Base-by-base conservation (phyloP, 2,888 invertebrate species). In the Heliothis peltigera region DNA sequence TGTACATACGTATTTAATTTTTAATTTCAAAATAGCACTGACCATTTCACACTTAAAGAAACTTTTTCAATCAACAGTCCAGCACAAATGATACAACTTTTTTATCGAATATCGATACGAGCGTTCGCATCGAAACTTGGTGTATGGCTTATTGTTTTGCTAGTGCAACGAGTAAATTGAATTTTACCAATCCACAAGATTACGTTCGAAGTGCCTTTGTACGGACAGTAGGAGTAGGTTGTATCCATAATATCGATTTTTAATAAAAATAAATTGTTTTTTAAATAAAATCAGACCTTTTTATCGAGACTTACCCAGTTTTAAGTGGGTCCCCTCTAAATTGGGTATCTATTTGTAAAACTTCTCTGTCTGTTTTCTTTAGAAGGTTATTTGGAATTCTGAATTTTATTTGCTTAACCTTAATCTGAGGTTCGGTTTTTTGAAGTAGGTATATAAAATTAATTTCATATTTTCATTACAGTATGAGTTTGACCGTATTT, bases 101-200 rank as follows among this genome's bases (percentile, higher is more conserved):
- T 66, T 79, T 73, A 81, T 80, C 63, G 70, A 79, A 78, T 75
- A 66, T 70, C 80, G 70, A 81, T 81, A 80, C 67, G 62, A 75
- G 70, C 64, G 61, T 70, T 79, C 80, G 74, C 58, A 74, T 75
- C 69, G 67, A 70, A 83, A 84, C 79, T 86, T 84, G 70, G 80
- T 77, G 28, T 70, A 77, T 74, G 70, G 82, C 78, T 82, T 86
- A 87, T 84, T 86, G 85, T 87, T 87, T 84, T 83, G 79, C 81
- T 80, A 82, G 70, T 82, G 83, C 84, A 81, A 59, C 69, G 80
- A 75, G 80, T 77, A 88, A 87, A 87, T 87, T 84, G 85, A 85
- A 85, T 87, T 84, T 79, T 62, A 84, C 79, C 83, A 86, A 86
- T 87, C 83, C 83, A 64, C 68, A 73, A 84, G 84, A 86, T 88